Evolutionary conservation across 2,888 invertebrate genomes (phyloP), one percentile per base, ranked within the genome.

Genomic region (Nomada goodeniana): DNA sequence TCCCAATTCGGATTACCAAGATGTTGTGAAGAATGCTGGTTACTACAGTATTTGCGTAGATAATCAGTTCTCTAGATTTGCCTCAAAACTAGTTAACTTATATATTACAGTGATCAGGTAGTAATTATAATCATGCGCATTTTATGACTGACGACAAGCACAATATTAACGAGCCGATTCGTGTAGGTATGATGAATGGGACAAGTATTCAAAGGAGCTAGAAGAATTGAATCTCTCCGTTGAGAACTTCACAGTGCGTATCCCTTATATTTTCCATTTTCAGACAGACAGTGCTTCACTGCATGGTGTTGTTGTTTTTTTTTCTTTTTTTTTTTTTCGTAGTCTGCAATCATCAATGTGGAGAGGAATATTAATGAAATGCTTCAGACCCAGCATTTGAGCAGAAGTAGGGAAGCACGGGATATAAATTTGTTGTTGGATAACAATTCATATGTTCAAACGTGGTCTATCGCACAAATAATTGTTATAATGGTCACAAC

Each of bases 11-110:
- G 98, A 98, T 92, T 98, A 98, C 89, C 98, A 98, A 73, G 98
- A 98, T 91, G 95, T 96, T 0, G 96, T 97, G 0, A 94, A 74
- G 26, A 96, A 64, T 0, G 98, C 98, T 29, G 98, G 98, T 1
- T 98, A 98, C 92, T 98, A 98, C 92, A 96, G 97, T 23, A 96
- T 98, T 53, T 98, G 98, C 93, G 97, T 98, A 75, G 98, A 98
- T 93, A 98, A 98, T 94, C 98, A 98, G 93, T 98, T 98, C 92
- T 98, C 98, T 1, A 95, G 97, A 91, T 98, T 98, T 94, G 98
- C 98, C 20, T 96, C 97, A 10, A 98, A 98, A 94, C 94, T 98
- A 84, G 97, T 98, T 50, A 98, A 98, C 93, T 94, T 98, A 83
- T 98, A 98, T 91, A 95, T 98, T 78, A 98, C 98, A 0, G 98